Conservation (phyloP, 2,113 vertebrate genomes). For the Kryptolebias marmoratus region DNA sequence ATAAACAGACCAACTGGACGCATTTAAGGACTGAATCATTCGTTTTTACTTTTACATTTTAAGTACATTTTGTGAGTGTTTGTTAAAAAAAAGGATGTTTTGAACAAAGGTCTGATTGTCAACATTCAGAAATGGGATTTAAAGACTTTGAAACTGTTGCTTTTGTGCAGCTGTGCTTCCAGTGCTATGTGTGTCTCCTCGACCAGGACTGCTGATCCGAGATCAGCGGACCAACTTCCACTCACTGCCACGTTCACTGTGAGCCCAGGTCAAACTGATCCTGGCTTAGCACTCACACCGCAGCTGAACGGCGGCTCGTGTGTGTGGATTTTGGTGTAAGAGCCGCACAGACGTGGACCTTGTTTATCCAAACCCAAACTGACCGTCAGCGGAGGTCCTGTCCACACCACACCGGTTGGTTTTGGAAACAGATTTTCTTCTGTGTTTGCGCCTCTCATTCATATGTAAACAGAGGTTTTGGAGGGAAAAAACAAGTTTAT, state of each 20-base stretch:
- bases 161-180: constrained; percentile 40
- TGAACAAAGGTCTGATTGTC: constrained; percentile 24
- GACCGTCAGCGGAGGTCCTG: neutral
- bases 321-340: constrained; percentile 4
- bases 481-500: no score
- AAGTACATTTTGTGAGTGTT: neutral
- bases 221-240: constrained; percentile 29
- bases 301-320: constrained; percentile 21
- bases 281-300: constrained; percentile 47
- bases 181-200: constrained; percentile 12
- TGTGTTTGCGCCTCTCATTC: no score
- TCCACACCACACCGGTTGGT: no score
- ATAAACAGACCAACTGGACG: no score
- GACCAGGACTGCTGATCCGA: constrained; percentile 41
- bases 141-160: constrained; percentile 11
- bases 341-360: constrained; percentile 5
- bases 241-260: constrained; percentile 1
- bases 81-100: neutral
- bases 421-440: no score
- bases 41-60: neutral
- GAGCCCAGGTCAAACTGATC: constrained; percentile 36
- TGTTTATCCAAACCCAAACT: constrained; percentile 57
- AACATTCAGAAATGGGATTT: constrained; percentile 2
- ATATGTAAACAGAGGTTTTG: no score
- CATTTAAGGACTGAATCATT: neutral